These are phyloP conservation scores for Okamejei kenojei DNA, from an alignment of 2,797 vertebrate species.

Conservation along the genomic window DNA sequence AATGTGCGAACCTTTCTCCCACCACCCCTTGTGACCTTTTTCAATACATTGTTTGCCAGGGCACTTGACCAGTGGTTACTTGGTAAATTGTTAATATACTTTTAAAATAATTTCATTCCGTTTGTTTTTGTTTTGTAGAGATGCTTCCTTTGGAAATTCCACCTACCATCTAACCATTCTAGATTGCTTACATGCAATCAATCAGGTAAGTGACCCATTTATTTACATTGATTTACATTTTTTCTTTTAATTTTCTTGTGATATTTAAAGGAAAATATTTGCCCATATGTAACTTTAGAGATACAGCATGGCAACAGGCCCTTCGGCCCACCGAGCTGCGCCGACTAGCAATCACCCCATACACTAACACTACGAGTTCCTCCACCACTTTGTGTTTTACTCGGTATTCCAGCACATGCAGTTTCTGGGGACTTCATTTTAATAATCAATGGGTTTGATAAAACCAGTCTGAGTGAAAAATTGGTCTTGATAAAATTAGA, in stretches of 20 bases:
- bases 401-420: no score
- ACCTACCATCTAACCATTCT: constrained; percentile 84
- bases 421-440: no score
- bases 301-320: no score
- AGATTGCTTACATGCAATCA: constrained; percentile 88
- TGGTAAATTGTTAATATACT: background rate
- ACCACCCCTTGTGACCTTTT: no score
- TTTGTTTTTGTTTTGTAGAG: constrained; percentile 61
- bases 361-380: no score
- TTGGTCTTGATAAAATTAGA: no score
- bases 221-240: background rate
- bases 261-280: background rate
- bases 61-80: background rate
- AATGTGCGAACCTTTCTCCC: background rate
- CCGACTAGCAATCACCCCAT: no score
- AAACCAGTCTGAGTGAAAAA: no score
- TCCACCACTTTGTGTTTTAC: no score
- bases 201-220: constrained; percentile 70
- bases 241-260: background rate
- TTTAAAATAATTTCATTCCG: background rate
- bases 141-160: constrained; percentile 88
- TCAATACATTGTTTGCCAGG: background rate
- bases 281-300: background rate
- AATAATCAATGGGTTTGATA: no score
- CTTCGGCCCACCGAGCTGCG: no score